phyloP scores from a whole-genome alignment of 2,797 vertebrate genomes.

The Acanthopagrus latus region DNA sequence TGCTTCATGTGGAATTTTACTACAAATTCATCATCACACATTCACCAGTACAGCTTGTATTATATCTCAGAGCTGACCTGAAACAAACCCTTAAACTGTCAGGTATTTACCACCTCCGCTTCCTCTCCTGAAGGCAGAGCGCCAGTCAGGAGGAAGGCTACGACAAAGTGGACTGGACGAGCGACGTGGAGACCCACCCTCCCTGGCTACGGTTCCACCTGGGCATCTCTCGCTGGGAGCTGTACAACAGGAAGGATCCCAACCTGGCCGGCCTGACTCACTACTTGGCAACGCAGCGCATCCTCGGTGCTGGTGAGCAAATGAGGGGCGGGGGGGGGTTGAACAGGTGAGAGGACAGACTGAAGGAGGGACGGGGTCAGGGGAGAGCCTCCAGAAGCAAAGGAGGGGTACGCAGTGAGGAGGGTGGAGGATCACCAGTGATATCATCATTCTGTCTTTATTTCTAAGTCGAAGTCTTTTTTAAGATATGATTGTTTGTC shows the following conservation, averaged over 20 bases:
- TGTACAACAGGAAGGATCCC: conserved; percentile 86
- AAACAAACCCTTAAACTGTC: not conserved
- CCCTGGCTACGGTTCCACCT: conserved; percentile 89
- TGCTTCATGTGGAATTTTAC: not conserved
- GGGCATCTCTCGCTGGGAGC: conserved; percentile 87
- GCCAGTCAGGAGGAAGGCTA: conserved; percentile 76
- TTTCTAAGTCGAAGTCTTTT: no score
- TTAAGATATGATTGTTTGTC: not conserved
- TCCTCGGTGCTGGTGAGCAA: conserved; percentile 83
- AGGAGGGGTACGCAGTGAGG: not conserved
- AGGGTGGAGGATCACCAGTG: not conserved
- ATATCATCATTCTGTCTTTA: not conserved
- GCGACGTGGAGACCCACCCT: conserved; percentile 80
- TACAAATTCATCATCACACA: not conserved
- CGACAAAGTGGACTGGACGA: conserved; percentile 77
- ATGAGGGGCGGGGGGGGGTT: not conserved
- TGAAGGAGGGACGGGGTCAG: not conserved
- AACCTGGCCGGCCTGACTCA: conserved; percentile 72
- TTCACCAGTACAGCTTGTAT: not conserved
- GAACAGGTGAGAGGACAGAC: not conserved
- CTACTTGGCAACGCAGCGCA: conserved; percentile 84
- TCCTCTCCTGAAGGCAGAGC: conserved; percentile 74
- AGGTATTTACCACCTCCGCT: not conserved
- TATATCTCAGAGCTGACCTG: not conserved
- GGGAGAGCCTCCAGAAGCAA: not conserved